phyloP scores from a whole-genome alignment of 2,888 invertebrate species.

The Scaptomyza tumidula region DNA sequence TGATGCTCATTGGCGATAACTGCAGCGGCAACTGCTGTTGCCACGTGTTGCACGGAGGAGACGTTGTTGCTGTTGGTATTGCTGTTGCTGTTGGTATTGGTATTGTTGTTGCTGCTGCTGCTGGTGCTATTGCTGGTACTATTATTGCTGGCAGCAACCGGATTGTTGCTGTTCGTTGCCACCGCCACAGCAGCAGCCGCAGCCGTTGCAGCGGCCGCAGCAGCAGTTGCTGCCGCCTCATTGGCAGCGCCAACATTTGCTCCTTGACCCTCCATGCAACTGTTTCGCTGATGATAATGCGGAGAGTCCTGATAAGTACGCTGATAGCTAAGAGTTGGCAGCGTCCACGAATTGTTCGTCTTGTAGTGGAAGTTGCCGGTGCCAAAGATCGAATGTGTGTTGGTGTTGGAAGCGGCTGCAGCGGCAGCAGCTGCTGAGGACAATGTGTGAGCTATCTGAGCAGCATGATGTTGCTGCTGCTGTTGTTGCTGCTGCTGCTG shows the following conservation, averaged over 20 bases:
- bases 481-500: slow-evolving; percentile 61
- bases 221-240: slow-evolving; percentile 46
- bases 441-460: slow-evolving; percentile 78
- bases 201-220: slow-evolving; percentile 50
- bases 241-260: slow-evolving; percentile 25
- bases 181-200: slow-evolving; percentile 48
- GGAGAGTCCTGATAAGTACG: slow-evolving; percentile 82
- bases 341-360: slow-evolving; percentile 83
- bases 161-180: slow-evolving; percentile 38
- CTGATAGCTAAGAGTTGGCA: slow-evolving; percentile 83
- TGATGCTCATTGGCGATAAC: slow-evolving; percentile 80
- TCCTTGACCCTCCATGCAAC: slow-evolving; percentile 68
- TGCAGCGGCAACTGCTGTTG: slow-evolving; percentile 80
- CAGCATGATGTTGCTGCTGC: slow-evolving; percentile 67
- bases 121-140: slow-evolving; percentile 16
- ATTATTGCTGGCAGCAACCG: slow-evolving; percentile 21
- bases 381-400: slow-evolving; percentile 84
- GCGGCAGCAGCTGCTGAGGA: slow-evolving; percentile 71
- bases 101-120: slow-evolving; percentile 16
- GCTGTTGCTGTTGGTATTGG: slow-evolving; percentile 14
- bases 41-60: slow-evolving; percentile 79
- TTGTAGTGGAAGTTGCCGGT: slow-evolving; percentile 84
- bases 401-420: slow-evolving; percentile 69
- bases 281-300: slow-evolving; percentile 82
- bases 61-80: slow-evolving; percentile 43